phyloP scores from a whole-genome alignment of 2,888 invertebrate genomes.

The Acanthoscelides obtectus region DNA sequence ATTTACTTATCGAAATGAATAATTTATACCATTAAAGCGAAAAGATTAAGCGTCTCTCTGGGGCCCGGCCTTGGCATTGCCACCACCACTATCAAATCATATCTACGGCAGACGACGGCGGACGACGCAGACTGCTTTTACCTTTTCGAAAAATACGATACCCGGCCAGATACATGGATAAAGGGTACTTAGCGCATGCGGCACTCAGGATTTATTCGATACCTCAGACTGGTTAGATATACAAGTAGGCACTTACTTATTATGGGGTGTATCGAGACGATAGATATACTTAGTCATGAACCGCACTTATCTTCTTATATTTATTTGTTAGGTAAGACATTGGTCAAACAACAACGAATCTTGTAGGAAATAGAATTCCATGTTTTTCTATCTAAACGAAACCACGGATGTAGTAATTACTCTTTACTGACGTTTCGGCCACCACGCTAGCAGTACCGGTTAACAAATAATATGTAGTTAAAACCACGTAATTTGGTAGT shows the following conservation, averaged over 20 bases:
- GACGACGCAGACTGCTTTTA: conserved; percentile 37
- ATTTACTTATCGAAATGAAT: conserved; percentile 44
- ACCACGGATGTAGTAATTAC: no score
- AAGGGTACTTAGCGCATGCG: not conserved
- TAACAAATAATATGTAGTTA: no score
- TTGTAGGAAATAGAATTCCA: no score
- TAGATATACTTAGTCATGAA: not conserved
- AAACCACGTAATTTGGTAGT: no score
- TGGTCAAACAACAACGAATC: no score
- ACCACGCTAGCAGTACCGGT: no score
- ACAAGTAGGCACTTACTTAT: not conserved
- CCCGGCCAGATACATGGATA: not conserved
- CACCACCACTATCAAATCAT: conserved; percentile 41
- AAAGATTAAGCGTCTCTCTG: conserved; percentile 45
- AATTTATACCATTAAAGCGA: conserved; percentile 45
- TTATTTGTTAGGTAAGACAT: no score
- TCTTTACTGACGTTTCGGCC: no score
- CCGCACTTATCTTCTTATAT: no score
- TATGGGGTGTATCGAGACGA: not conserved
- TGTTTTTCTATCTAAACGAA: no score
- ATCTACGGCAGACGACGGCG: conserved; percentile 35
- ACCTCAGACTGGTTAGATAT: not conserved
- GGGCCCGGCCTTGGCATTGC: conserved; percentile 34
- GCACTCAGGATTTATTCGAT: not conserved
- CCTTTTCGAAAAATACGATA: conserved; percentile 18